These are phyloP conservation scores for Rotaria socialis DNA, from an alignment of 2,888 invertebrate species.

Conservation along the genomic window DNA sequence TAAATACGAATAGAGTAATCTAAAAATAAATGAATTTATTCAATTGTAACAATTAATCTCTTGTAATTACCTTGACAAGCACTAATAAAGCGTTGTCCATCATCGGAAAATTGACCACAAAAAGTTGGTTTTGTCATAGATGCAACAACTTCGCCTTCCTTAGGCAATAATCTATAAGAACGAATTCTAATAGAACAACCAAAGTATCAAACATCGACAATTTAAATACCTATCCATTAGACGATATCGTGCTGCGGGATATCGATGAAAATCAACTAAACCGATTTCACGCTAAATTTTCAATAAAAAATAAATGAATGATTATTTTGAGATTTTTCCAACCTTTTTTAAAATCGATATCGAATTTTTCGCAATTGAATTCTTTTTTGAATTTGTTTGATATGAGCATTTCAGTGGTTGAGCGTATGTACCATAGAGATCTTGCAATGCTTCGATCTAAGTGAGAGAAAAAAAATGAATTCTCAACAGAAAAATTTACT, in stretches of 20 bases:
- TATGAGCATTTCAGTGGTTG: neutral
- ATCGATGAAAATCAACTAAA: neutral
- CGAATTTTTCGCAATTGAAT: neutral
- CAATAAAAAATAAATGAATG: neutral
- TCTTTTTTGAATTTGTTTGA: neutral
- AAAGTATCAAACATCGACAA: neutral
- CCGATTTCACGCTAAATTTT: neutral
- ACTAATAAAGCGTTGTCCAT: constrained; percentile 70
- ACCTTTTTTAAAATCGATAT: neutral
- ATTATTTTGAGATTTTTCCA: neutral
- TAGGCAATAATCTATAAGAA: constrained; percentile 64
- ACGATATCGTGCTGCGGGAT: neutral
- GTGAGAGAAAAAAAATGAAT: neutral
- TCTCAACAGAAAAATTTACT: neutral
- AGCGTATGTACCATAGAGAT: neutral
- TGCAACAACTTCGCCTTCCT: constrained; percentile 62
- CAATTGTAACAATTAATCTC: too few relatives aligned
- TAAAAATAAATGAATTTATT: constrained; percentile 51
- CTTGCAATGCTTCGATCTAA: constrained; percentile 12
- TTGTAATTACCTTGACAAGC: constrained; percentile 68
- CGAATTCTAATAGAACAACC: neutral
- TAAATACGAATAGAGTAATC: constrained; percentile 71
- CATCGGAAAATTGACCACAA: constrained; percentile 71
- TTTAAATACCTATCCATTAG: neutral
- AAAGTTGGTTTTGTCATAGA: constrained; percentile 60